Percentiles rank a stretch among this genome's conserved stretches.
Conservation (phyloP, 2,113 vertebrate genomes). For the Pachypanchax playfairii region DNA sequence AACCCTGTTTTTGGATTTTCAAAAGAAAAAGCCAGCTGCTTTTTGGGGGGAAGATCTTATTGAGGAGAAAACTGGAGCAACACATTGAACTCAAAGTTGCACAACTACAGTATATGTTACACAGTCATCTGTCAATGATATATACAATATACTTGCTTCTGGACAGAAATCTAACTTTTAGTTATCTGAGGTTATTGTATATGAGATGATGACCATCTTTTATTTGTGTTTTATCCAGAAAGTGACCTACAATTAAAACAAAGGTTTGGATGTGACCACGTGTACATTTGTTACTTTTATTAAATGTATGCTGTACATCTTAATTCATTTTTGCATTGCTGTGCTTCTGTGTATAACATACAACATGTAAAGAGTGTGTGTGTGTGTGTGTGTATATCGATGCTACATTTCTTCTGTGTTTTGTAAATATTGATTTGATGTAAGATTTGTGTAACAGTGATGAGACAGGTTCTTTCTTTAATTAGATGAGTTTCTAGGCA, state of each 20-base stretch:
- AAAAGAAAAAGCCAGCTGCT: conserved; percentile 28
- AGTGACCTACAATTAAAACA: conserved; percentile 26
- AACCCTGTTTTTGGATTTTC: conserved; percentile 31
- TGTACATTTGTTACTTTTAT: conserved; percentile 33
- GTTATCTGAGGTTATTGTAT: conserved; percentile 18
- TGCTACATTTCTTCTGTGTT: conserved; percentile 43
- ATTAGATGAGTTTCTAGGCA: too few relatives aligned
- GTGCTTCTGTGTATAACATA: conserved; percentile 60
- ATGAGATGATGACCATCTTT: conserved; percentile 28
- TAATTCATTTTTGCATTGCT: conserved; percentile 42
- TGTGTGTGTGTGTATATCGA: conserved; percentile 71
- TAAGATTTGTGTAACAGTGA: conserved; percentile 30
- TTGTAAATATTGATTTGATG: conserved; percentile 73
- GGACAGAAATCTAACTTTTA: conserved; percentile 4
- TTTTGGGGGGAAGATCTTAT: conserved; percentile 8
- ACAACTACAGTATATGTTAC: conserved; percentile 5
- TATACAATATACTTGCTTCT: conserved; percentile 16
- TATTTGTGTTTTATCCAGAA: conserved; percentile 26
- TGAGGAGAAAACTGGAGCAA: neutral
- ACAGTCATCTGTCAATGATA: conserved; percentile 41
- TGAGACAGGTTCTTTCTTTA: neutral
- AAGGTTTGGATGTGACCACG: conserved; percentile 35
- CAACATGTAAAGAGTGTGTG: conserved; percentile 52
- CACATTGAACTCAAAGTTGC: too few relatives aligned
- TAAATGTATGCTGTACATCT: conserved; percentile 52